These are phyloP conservation scores for Pterostichus madidus DNA, from an alignment of 2,888 invertebrate genomes.

Conservation along the genomic window DNA sequence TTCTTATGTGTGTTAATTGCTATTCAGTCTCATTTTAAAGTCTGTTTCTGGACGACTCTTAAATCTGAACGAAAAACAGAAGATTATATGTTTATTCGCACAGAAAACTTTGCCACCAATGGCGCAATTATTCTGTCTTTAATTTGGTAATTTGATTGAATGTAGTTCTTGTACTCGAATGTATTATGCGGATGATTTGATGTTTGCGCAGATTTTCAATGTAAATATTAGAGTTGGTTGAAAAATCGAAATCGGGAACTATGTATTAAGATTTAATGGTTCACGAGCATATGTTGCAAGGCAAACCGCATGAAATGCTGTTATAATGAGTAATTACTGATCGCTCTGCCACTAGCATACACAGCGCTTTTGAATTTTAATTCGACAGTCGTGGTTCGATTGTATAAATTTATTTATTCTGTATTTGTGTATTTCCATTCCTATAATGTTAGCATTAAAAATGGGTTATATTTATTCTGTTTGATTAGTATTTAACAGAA, in stretches of 20 bases:
- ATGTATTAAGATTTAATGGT: constrained; percentile 54
- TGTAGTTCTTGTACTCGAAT: too few species aligned
- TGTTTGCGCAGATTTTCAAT: constrained; percentile 11
- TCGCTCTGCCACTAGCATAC: constrained; percentile 45
- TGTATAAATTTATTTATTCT: constrained; percentile 52
- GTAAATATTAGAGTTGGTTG: not conserved
- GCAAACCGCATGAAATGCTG: constrained; percentile 51
- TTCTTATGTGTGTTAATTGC: not conserved
- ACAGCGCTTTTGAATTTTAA: constrained; percentile 57
- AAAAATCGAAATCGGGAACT: constrained; percentile 11
- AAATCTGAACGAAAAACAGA: too few species aligned
- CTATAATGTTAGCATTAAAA: constrained; percentile 48
- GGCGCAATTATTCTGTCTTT: too few species aligned
- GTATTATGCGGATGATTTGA: not conserved
- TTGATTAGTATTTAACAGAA: constrained; percentile 52
- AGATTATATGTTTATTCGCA: too few species aligned
- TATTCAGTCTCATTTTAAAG: not conserved
- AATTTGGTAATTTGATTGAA: too few species aligned
- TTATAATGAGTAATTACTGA: constrained; percentile 49
- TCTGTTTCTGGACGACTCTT: too few species aligned
- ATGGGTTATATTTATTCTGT: constrained; percentile 47
- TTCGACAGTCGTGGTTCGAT: constrained; percentile 40
- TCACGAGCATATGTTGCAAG: constrained; percentile 29
- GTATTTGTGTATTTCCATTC: constrained; percentile 39
- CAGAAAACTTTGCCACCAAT: too few species aligned